Conservation (phyloP, 2,113 vertebrate genomes). For the Notarius quadriscutis region DNA sequence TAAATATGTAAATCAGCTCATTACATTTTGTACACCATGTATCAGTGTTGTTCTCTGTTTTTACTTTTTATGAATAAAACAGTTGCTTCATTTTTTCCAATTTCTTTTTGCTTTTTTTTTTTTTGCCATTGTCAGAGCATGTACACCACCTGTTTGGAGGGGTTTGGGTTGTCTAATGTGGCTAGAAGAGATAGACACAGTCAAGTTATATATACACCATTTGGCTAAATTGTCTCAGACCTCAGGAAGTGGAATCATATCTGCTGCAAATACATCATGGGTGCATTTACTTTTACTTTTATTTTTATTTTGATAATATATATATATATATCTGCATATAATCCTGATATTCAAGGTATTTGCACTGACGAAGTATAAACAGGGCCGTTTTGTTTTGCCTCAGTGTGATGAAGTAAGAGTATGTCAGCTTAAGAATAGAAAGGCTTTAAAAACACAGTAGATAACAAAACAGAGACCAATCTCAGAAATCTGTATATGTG, state of each 20-base stretch:
- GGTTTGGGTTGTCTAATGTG: not conserved
- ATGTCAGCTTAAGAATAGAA: slow-evolving; percentile 55
- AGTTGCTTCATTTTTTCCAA: too few species aligned
- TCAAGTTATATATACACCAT: not conserved
- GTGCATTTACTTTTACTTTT: not conserved
- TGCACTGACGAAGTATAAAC: not conserved
- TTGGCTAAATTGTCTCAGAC: not conserved
- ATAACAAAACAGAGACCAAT: slow-evolving; percentile 58
- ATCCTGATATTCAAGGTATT: not conserved
- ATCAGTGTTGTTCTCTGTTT: not conserved
- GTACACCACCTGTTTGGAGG: not conserved
- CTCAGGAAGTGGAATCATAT: not conserved
- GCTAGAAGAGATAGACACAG: not conserved
- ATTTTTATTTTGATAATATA: not conserved
- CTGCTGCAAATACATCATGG: not conserved
- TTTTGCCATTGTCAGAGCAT: not conserved
- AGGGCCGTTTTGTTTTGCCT: not conserved
- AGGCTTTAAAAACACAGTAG: slow-evolving; percentile 52
- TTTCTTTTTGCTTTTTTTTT: too few species aligned
- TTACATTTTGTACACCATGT: not conserved
- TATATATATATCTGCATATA: not conserved
- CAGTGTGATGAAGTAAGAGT: slow-evolving; percentile 53
- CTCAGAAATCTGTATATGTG: slow-evolving; percentile 57
- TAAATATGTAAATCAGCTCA: not conserved
- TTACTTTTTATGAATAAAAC: not conserved